These are phyloP conservation scores for Acanthacorydalis orientalis DNA, from an alignment of 2,888 invertebrate species.

Conservation along the genomic window DNA sequence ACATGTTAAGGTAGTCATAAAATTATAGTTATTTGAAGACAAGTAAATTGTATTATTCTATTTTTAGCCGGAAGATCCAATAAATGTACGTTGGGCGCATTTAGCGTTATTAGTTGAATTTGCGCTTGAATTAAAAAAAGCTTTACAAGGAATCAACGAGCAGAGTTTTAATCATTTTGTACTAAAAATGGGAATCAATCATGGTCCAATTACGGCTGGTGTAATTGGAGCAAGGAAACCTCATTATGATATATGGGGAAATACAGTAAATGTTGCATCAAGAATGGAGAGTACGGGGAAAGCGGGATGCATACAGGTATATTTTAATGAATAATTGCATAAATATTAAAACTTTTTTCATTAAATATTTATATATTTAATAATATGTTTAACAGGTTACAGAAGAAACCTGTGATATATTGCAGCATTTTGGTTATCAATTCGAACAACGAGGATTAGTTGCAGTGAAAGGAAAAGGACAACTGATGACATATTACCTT, in stretches of 20 bases:
- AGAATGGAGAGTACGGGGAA: constrained; percentile 97
- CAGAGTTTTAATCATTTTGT: constrained; percentile 93
- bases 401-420: constrained; percentile 80
- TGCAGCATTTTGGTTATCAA: constrained; percentile 76
- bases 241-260: constrained; percentile 95
- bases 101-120: constrained; percentile 75
- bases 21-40: neutral
- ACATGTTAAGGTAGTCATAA: constrained; percentile 31
- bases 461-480: constrained; percentile 93
- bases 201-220: constrained; percentile 89
- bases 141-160: constrained; percentile 82
- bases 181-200: constrained; percentile 85
- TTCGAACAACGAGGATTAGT: constrained; percentile 91
- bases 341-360: too few species aligned
- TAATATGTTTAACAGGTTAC: constrained; percentile 72
- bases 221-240: constrained; percentile 91
- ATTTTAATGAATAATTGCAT: too few species aligned
- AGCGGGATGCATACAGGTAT: constrained; percentile 83
- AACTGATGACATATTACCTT: constrained; percentile 88
- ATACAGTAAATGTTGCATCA: constrained; percentile 93
- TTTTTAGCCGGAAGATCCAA: constrained; percentile 52
- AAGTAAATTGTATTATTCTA: constrained; percentile 1
- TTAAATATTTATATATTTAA: too few species aligned
- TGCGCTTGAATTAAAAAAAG: constrained; percentile 75
- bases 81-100: constrained; percentile 66